phyloP scores from a whole-genome alignment of 2,888 invertebrate genomes.

The Timandra comae region DNA sequence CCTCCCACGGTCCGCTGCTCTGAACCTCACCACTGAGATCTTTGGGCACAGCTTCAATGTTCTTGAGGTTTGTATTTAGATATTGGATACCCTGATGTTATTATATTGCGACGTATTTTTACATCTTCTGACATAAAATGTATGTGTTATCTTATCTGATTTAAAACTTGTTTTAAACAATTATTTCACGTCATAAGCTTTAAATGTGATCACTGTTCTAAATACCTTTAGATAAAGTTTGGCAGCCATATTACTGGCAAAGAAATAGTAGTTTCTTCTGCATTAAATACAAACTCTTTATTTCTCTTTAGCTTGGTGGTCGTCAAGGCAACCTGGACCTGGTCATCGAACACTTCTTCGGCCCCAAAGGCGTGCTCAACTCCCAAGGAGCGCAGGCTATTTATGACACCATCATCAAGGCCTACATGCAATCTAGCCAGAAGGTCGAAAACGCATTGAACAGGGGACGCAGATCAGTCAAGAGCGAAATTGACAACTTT shows the following conservation, averaged over 20 bases:
- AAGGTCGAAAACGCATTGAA: slow-evolving; percentile 61
- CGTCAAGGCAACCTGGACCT: slow-evolving; percentile 88
- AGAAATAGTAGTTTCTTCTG: too few species aligned
- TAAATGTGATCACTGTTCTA: too few species aligned
- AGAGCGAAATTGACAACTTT: slow-evolving; percentile 62
- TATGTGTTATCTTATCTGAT: too few species aligned
- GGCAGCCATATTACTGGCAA: too few species aligned
- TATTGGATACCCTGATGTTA: too few species aligned
- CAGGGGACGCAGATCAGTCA: slow-evolving; percentile 58
- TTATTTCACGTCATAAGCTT: too few species aligned
- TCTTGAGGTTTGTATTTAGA: slow-evolving; percentile 80
- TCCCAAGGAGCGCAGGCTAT: slow-evolving; percentile 58
- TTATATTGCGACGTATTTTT: too few species aligned
- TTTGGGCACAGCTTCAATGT: slow-evolving; percentile 88
- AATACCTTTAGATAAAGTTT: too few species aligned
- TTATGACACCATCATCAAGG: slow-evolving; percentile 43
- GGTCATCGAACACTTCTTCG: slow-evolving; percentile 84
- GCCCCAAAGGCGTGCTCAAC: slow-evolving; percentile 80
- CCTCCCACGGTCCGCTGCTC: slow-evolving; percentile 81
- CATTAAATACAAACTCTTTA: too few species aligned
- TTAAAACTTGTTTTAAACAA: too few species aligned
- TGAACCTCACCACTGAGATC: slow-evolving; percentile 86
- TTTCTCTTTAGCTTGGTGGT: slow-evolving; percentile 70
- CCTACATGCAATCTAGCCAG: slow-evolving; percentile 48
- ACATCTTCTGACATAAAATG: too few species aligned